These are phyloP conservation scores for Venturia canescens DNA, from an alignment of 1,140 invertebrate genomes.

Conservation along the genomic window DNA sequence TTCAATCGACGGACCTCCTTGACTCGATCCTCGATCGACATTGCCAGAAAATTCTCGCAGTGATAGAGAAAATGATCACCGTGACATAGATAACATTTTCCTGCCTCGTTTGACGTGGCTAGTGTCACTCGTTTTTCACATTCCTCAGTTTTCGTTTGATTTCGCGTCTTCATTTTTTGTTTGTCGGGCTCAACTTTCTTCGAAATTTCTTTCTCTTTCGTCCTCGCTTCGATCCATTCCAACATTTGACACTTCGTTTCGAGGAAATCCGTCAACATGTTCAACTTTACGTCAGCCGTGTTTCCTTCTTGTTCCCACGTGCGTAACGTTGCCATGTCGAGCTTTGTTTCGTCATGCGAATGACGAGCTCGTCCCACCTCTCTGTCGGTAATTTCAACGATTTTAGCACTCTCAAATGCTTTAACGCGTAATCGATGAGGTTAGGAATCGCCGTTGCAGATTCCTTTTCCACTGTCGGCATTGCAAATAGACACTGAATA, in stretches of 20 bases:
- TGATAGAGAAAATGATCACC: slow-evolving; percentile 46
- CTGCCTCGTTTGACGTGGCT: slow-evolving; percentile 15
- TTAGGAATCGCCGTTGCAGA: slow-evolving; percentile 48
- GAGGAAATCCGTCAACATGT: slow-evolving; percentile 45
- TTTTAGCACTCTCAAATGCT: slow-evolving; percentile 51
- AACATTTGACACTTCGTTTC: slow-evolving; percentile 45
- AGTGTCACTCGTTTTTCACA: slow-evolving; percentile 32
- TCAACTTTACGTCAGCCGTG: neutral
- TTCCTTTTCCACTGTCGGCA: slow-evolving; percentile 48
- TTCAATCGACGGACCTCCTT: slow-evolving; percentile 35
- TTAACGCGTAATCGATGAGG: slow-evolving; percentile 50
- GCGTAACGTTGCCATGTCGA: slow-evolving; percentile 47
- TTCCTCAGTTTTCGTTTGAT: neutral
- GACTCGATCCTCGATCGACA: slow-evolving; percentile 45
- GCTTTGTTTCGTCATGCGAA: slow-evolving; percentile 49
- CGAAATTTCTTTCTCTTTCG: slow-evolving; percentile 36
- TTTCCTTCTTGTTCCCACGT: slow-evolving; percentile 51
- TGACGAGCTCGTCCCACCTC: slow-evolving; percentile 54
- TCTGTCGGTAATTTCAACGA: slow-evolving; percentile 46
- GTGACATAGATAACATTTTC: slow-evolving; percentile 42
- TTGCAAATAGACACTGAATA: slow-evolving; percentile 50
- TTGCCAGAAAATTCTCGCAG: slow-evolving; percentile 44
- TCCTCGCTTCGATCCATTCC: slow-evolving; percentile 42
- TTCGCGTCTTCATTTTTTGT: slow-evolving; percentile 15
- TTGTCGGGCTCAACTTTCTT: slow-evolving; percentile 6